Evolutionary conservation across 2,888 invertebrate genomes (phyloP), one percentile per base, ranked within the genome.

Genomic region (Xanthorhoe spadicearia): DNA sequence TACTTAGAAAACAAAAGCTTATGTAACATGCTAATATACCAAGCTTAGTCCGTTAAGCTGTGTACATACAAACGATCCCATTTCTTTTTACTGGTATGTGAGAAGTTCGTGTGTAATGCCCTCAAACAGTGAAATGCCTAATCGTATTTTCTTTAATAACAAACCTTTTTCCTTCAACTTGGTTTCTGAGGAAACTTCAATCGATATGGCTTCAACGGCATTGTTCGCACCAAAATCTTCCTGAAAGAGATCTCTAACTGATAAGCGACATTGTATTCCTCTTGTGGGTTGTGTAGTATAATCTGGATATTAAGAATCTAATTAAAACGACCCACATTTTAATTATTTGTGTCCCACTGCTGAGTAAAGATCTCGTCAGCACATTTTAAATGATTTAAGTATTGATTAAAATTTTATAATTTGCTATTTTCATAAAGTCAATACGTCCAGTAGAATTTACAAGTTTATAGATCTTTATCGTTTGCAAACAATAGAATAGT

Each of bases 1-100:
- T 48, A 17, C 48, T 17, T 48, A 15, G 15, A 8, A 48, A 48
- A 48, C 54, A 57, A 66, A 66, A 63, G 28, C 48, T 60, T 64
- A 61, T n/a, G 48, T 56, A 54, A 58, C 60, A 72, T 72, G 70
- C 74, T 76, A 73, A 73, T 64, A 64, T 56, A 63, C 64, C 19
- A 60, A 62, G 66, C 51, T 57, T 63, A 69, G 61, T 64, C n/a
- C 32, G 57, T 61, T 61, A 66, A 64, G 64, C 55, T 64, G 69
- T 67, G 51, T 53, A 57, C 63, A 63, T 57, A 63, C 63, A 63
- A 63, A 52, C 57, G 63, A 52, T 63, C 52, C 53, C 46, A 58
- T 63, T 63, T 48, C 52, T 63, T 58, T 57, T 63, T 53, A 63
- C 51, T 18, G 38, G 51, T 43, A 56, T 46, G 56, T 51, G 51